A percentile compares a stretch with the other conserved stretches of the same genome.
Conservation (phyloP, 2,888 invertebrate genomes). For the Ophraella communa region DNA sequence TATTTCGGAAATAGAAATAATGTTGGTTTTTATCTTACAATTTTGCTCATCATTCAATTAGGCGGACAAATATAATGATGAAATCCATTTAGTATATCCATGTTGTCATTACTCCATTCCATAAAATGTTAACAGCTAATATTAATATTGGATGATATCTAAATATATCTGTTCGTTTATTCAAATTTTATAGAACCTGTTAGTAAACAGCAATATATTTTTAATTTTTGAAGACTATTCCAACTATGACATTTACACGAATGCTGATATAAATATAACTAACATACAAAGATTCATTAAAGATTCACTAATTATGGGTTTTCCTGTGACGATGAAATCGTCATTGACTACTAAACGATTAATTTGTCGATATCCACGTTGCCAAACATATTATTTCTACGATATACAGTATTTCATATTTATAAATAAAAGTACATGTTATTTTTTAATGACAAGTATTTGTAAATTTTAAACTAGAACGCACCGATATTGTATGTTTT, state of each 20-base stretch:
- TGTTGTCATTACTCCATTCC: background rate
- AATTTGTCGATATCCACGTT: background rate
- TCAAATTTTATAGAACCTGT: background rate
- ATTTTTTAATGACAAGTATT: background rate
- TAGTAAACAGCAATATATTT: background rate
- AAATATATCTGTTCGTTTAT: background rate
- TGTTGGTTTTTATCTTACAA: no score
- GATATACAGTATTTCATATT: background rate
- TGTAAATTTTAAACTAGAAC: background rate
- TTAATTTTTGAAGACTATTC: background rate
- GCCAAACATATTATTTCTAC: slow-evolving; percentile 4
- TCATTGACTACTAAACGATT: slow-evolving; percentile 11
- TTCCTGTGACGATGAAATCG: slow-evolving; percentile 36
- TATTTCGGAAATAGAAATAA: no score
- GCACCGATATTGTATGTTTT: background rate
- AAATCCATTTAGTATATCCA: background rate
- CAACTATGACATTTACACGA: background rate
- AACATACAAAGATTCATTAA: background rate
- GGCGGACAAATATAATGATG: no score
- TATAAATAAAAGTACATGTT: background rate
- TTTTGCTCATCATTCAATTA: no score
- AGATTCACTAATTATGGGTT: slow-evolving; percentile 22
- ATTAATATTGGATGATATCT: background rate
- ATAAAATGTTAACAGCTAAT: background rate
- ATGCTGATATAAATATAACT: slow-evolving; percentile 22